Conservation (phyloP, 2,888 invertebrate genomes). For the Mythimna loreyi region DNA sequence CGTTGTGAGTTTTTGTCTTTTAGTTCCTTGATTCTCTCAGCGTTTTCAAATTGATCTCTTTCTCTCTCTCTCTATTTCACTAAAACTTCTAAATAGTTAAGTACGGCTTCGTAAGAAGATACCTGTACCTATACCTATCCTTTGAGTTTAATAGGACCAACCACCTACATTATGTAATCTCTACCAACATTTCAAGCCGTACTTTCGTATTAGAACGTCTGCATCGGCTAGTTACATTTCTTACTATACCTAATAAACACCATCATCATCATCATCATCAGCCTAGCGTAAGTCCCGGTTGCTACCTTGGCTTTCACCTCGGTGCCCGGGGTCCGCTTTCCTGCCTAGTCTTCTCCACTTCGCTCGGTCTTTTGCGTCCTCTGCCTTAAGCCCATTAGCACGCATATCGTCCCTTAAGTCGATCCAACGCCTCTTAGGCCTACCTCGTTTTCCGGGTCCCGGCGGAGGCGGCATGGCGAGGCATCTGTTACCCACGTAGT, state of each 20-base stretch:
- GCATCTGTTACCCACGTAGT: too few species aligned
- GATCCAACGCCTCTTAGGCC: too few species aligned
- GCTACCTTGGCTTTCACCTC: too few species aligned
- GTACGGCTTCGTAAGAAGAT: neutral
- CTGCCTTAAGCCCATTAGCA: too few species aligned
- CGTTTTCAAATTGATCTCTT: neutral
- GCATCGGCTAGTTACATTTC: neutral
- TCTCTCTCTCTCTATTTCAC: neutral
- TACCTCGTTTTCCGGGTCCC: too few species aligned
- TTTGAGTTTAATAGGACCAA: neutral
- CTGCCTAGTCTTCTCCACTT: too few species aligned
- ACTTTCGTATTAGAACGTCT: conserved; percentile 3
- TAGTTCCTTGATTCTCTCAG: conserved; percentile 10
- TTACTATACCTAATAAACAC: neutral
- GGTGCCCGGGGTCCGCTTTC: too few species aligned
- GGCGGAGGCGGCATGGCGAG: too few species aligned
- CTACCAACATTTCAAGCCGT: neutral
- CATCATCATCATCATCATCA: too few species aligned
- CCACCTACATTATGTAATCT: neutral
- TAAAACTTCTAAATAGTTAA: neutral
- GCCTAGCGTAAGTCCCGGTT: too few species aligned
- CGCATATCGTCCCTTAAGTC: too few species aligned
- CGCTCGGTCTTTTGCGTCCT: too few species aligned
- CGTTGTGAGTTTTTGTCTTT: conserved; percentile 79
- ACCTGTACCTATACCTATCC: neutral